Conservation (phyloP, 2,888 invertebrate genomes). For the Leuctra nigra region DNA sequence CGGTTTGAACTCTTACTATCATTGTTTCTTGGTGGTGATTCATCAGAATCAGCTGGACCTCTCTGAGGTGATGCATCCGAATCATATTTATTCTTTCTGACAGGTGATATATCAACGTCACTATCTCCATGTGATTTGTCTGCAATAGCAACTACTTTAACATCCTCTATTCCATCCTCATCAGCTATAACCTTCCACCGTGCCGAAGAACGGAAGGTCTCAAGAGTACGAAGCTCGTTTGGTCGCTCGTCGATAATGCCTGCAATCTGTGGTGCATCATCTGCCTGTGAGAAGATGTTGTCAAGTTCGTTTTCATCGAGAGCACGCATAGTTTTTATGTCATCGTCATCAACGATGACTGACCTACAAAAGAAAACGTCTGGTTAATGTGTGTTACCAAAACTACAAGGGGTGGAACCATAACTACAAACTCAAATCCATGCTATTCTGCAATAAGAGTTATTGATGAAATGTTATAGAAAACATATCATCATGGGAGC, state of each 20-base stretch:
- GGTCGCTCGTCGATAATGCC: constrained; percentile 81
- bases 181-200: constrained; percentile 28
- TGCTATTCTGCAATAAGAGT: too few relatives aligned
- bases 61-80: constrained; percentile 36
- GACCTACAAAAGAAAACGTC: too few relatives aligned
- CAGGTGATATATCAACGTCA: constrained; percentile 12
- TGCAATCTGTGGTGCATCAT: constrained; percentile 86
- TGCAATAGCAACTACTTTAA: constrained; percentile 23
- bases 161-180: constrained; percentile 26
- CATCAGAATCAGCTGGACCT: constrained; percentile 9
- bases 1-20: too few relatives aligned
- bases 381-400: too few relatives aligned
- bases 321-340: constrained; percentile 52
- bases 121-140: not conserved
- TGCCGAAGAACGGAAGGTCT: constrained; percentile 29
- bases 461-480: too few relatives aligned
- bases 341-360: constrained; percentile 78
- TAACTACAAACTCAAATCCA: too few relatives aligned
- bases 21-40: constrained; percentile 27
- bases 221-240: constrained; percentile 45
- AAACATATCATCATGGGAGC: too few relatives aligned
- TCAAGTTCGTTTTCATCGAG: constrained; percentile 58
- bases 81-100: constrained; percentile 28
- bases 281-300: constrained; percentile 62
- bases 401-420: too few relatives aligned